Evolutionary conservation across 2,113 vertebrate species (phyloP).

Genomic region (Nibea albiflora): DNA sequence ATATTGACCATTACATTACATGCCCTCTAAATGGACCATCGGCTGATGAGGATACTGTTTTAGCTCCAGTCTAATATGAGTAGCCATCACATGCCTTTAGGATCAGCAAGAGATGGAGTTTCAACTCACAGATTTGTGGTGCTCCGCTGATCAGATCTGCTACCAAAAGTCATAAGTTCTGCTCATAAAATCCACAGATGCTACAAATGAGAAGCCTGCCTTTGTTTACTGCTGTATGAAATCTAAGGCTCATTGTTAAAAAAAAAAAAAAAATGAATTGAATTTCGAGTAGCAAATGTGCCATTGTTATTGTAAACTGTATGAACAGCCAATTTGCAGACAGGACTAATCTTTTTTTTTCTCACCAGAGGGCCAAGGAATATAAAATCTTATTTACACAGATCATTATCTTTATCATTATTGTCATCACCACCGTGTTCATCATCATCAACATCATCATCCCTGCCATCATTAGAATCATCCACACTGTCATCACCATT

Average conservation of each 20-base stretch:
- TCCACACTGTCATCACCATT: constrained; percentile 42
- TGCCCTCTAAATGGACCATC: too few relatives aligned
- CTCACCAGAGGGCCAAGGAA: not conserved
- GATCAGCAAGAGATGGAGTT: too few relatives aligned
- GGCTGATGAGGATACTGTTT: too few relatives aligned
- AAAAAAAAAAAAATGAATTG: not conserved
- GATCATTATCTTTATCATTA: not conserved
- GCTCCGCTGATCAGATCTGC: not conserved
- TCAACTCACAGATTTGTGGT: too few relatives aligned
- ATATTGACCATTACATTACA: too few relatives aligned
- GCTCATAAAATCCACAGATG: not conserved
- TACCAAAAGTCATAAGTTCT: not conserved
- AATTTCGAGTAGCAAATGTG: not conserved
- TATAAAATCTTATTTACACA: not conserved
- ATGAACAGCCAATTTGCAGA: not conserved
- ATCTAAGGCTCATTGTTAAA: not conserved
- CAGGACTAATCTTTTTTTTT: not conserved
- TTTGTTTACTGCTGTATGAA: not conserved
- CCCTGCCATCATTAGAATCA: constrained; percentile 15
- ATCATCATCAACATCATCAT: constrained; percentile 26
- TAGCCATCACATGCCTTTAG: too few relatives aligned
- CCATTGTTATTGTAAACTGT: not conserved
- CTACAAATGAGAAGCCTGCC: not conserved
- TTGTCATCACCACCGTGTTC: not conserved
- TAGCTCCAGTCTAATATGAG: too few relatives aligned